These are phyloP conservation scores for Campaea margaritaria DNA, from an alignment of 2,888 invertebrate species.

Conservation along the genomic window DNA sequence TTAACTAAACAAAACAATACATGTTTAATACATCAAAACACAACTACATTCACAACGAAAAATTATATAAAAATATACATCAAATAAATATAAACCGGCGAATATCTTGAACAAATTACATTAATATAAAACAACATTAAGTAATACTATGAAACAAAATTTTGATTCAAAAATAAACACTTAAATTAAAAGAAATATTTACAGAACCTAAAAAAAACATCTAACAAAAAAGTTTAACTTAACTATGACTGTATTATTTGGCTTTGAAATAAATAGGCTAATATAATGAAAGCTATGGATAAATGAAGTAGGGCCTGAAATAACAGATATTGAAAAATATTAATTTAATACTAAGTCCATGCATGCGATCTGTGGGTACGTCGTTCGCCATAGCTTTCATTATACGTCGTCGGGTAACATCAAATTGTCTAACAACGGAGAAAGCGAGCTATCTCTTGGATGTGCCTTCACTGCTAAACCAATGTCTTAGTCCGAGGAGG, in stretches of 20 bases:
- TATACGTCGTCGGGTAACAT: conserved; percentile 84
- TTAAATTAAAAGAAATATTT: conserved; percentile 74
- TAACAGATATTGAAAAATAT: conserved; percentile 16
- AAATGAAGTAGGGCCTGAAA: conserved; percentile 36
- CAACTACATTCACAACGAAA: conserved; percentile 71
- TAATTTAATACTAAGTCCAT: conserved; percentile 15
- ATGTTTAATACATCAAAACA: conserved; percentile 60
- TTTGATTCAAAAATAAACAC: conserved; percentile 76
- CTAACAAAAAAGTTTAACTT: conserved; percentile 77
- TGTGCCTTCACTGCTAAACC: conserved; percentile 79
- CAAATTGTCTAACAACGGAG: conserved; percentile 68
- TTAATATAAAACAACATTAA: conserved; percentile 73
- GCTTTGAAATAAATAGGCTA: conserved; percentile 84
- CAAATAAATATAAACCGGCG: conserved; percentile 76
- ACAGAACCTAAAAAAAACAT: conserved; percentile 76
- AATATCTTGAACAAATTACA: conserved; percentile 72
- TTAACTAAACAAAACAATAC: conserved; percentile 49
- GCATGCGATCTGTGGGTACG: conserved; percentile 39
- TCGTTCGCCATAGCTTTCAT: conserved; percentile 78
- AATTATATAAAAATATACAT: conserved; percentile 75
- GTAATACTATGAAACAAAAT: conserved; percentile 78
- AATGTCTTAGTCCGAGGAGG: conserved; percentile 78
- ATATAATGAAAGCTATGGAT: conserved; percentile 82
- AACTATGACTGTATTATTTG: conserved; percentile 85
- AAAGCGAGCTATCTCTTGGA: conserved; percentile 77